Evolutionary conservation across 2,797 vertebrate genomes (phyloP).

Genomic region (Fistularia commersonii): DNA sequence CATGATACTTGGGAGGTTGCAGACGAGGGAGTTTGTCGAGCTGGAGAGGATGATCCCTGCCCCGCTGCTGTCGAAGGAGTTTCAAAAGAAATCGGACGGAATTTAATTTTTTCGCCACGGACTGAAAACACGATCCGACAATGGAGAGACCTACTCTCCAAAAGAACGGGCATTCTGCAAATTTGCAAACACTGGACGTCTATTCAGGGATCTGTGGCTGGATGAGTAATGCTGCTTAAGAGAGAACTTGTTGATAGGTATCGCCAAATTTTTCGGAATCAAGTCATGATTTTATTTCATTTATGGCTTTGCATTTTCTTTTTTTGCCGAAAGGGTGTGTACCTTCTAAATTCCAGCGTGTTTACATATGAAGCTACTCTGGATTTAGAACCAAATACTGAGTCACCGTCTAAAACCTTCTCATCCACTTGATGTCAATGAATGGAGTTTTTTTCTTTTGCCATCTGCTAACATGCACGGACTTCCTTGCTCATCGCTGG

Average conservation of each 20-base stretch:
- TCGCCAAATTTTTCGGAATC: not conserved
- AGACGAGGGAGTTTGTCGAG: not conserved
- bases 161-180: too few species aligned
- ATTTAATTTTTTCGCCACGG: too few species aligned
- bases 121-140: too few species aligned
- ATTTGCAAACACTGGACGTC: too few species aligned
- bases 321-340: not conserved
- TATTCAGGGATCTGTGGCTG: too few species aligned
- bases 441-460: constrained; percentile 14
- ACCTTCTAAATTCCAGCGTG: not conserved
- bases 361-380: constrained; percentile 7
- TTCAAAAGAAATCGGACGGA: too few species aligned
- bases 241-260: too few species aligned
- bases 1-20: constrained; percentile 2
- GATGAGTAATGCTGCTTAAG: too few species aligned
- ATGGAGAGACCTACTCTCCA: too few species aligned
- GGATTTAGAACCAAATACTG: not conserved
- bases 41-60: too few species aligned
- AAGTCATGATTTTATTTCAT: constrained; percentile 5
- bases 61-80: too few species aligned
- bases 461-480: constrained; percentile 67
- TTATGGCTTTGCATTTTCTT: not conserved
- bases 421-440: constrained; percentile 35
- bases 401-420: not conserved
- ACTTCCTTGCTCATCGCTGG: constrained; percentile 75